Base-by-base conservation (phyloP, 2,797 vertebrate genomes). In the Channallabes apus region DNA sequence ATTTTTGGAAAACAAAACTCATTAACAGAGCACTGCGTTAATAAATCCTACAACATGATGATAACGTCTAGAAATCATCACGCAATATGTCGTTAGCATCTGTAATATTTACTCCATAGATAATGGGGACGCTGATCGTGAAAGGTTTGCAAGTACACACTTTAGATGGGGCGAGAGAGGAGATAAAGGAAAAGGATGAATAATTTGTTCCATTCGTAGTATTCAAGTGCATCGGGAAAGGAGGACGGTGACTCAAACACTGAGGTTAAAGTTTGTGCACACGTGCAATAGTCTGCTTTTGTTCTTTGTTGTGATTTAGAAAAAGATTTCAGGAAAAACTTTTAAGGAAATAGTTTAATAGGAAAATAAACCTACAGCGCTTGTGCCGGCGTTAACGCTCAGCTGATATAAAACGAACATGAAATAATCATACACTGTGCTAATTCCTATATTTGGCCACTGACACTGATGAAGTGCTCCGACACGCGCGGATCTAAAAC, bases 401-500 rank as follows among this genome's bases (percentile, higher is more conserved):
- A 0, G 51, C 24, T 64, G 51, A 54, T 54, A 54, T 51, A 65
- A 80, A 80, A 46, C 61, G 14, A 22, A 80, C 61, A 29, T 0
- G 78, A 80, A 80, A 29, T 51, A 27, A 80, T 80, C 51, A 27
- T 65, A 46, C 78, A 65, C 29, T 51, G 61, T 51, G 79, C 61
- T 82, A 85, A 86, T 82, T 80, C 75, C 73, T 71, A 84, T 62
- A 86, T 89, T 87, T 86, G 58, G 75, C 72, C 81, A 29, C 76
- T 69, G 86, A 58, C 61, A 84, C 86, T 85, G 83, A 79, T 77
- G 77, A 73, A 79, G 62, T 41, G 71, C 87, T 84, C 35, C 46
- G 87, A 84, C 72, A 88, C 54, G 87, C 90, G 78, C 38, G 81
- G 80, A 92, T 92, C 87, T 86, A 87, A 84, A 80, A 54, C 73